Evolutionary conservation across 2,113 vertebrate genomes (phyloP).

Genomic region (Chlamydotis undulata): DNA sequence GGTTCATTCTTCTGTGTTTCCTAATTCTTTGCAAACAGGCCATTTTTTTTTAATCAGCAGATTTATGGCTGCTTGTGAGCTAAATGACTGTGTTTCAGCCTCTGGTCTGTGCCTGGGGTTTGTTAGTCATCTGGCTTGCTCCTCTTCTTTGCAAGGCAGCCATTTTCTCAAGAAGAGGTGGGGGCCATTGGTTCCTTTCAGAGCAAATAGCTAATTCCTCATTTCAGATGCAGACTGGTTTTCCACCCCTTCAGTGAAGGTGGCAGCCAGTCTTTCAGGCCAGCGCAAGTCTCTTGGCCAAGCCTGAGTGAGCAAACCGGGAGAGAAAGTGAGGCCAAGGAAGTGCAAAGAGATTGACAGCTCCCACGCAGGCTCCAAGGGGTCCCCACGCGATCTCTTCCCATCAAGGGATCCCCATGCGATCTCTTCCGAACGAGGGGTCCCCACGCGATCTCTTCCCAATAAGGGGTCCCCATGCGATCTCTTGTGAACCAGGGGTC

Average conservation of each 20-base stretch:
- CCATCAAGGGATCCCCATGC: not conserved
- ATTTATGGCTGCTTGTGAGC: not conserved
- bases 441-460: not conserved
- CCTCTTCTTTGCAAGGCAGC: not conserved
- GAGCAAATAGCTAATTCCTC: not conserved
- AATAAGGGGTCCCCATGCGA: not conserved
- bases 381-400: not conserved
- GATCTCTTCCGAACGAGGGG: not conserved
- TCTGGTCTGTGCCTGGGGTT: not conserved
- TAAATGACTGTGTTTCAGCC: not conserved
- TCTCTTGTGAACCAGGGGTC: not conserved
- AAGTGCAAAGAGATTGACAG: not conserved
- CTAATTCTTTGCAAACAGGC: not conserved
- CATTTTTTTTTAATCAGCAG: not conserved
- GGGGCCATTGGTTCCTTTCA: not conserved
- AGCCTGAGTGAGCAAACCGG: not conserved
- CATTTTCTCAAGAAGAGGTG: not conserved
- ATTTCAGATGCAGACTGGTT: not conserved
- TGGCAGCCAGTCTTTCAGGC: not conserved
- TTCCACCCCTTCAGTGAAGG: not conserved
- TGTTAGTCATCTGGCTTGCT: not conserved
- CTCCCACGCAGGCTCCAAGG: not conserved
- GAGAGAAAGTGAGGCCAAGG: not conserved
- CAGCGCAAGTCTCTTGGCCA: not conserved
- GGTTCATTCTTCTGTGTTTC: not conserved